A percentile compares a stretch with the other conserved stretches of the same genome.
These are phyloP conservation scores for Drosophila cognata DNA, from an alignment of 2,888 invertebrate genomes.

Conservation along the genomic window DNA sequence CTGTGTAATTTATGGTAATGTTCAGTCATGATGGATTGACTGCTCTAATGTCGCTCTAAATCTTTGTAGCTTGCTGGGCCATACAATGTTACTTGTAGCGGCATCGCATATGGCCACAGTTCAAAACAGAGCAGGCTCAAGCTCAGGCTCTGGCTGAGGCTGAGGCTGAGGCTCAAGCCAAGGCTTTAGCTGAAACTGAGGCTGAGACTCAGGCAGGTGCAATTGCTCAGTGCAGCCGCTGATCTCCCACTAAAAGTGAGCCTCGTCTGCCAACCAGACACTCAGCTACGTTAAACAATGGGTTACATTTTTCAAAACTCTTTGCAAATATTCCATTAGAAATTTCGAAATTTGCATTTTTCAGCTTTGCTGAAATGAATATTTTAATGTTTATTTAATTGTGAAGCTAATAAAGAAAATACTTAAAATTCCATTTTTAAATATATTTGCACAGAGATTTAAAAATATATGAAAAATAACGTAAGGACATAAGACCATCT, in stretches of 20 bases:
- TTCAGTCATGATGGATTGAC: constrained; percentile 85
- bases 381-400: not conserved
- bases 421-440: not conserved
- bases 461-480: not conserved
- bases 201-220: constrained; percentile 67
- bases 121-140: constrained; percentile 53
- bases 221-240: constrained; percentile 65
- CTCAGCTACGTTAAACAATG: constrained; percentile 56
- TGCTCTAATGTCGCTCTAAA: constrained; percentile 86
- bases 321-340: not conserved
- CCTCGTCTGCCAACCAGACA: constrained; percentile 44
- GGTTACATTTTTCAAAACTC: constrained; percentile 1
- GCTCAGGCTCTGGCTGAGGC: constrained; percentile 16
- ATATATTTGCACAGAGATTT: not conserved
- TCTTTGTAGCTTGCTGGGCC: constrained; percentile 77
- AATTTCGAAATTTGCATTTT: not conserved
- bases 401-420: not conserved
- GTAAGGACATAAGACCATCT: not conserved
- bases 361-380: not conserved
- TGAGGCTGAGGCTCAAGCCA: constrained; percentile 5
- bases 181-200: constrained; percentile 23
- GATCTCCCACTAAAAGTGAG: constrained; percentile 73
- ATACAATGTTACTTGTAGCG: constrained; percentile 61
- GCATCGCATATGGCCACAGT: constrained; percentile 66
- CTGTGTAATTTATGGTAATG: constrained; percentile 86